Conservation (phyloP, 2,113 vertebrate species). For the Notothenia rossii region DNA sequence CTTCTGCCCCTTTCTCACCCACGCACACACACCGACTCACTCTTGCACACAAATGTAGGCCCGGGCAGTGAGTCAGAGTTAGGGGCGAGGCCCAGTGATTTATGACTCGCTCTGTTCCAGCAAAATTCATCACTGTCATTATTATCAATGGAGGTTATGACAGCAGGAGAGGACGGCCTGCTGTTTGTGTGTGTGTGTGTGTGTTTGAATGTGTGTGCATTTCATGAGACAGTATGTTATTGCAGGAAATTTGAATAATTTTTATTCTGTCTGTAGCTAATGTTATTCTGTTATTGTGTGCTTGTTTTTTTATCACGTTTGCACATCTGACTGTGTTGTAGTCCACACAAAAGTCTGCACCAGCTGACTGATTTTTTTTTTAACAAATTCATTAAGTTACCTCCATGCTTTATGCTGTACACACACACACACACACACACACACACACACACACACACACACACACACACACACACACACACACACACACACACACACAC, state of each 20-base stretch:
- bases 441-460: not conserved
- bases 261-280: slow-evolving; percentile 27
- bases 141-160: slow-evolving; percentile 79
- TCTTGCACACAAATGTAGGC: slow-evolving; percentile 20
- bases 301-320: slow-evolving; percentile 17
- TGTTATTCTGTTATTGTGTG: slow-evolving; percentile 8
- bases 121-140: slow-evolving; percentile 81
- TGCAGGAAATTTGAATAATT: slow-evolving; percentile 51
- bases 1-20: not conserved
- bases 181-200: slow-evolving; percentile 39
- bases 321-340: slow-evolving; percentile 8
- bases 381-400: not conserved
- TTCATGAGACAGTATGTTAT: slow-evolving; percentile 53
- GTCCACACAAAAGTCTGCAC: not conserved
- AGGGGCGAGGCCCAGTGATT: slow-evolving; percentile 71
- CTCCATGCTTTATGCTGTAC: not conserved
- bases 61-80: slow-evolving; percentile 59
- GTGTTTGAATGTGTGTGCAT: not conserved
- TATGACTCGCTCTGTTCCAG: slow-evolving; percentile 73
- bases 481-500: too few relatives aligned
- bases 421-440: not conserved
- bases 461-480: not conserved
- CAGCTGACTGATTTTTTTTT: slow-evolving; percentile 7
- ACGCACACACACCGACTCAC: slow-evolving; percentile 18
- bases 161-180: slow-evolving; percentile 59